Evolutionary conservation across 2,113 vertebrate species (phyloP).

Genomic region (Podarcis muralis): DNA sequence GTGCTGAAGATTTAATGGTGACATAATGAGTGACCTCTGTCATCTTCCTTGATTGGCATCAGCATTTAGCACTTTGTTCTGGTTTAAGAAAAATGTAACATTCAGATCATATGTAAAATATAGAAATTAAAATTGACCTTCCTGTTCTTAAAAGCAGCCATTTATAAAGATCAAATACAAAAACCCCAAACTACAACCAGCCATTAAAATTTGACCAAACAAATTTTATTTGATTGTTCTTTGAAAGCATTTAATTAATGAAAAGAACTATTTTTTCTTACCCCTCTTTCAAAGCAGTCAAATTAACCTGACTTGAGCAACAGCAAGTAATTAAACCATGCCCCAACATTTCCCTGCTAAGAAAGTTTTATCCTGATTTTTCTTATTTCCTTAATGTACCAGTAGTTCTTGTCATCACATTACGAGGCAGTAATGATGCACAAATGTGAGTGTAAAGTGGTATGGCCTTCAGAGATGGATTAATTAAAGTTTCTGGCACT

Average conservation of each 20-base stretch:
- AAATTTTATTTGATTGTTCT: neutral
- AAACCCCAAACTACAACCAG: neutral
- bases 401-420: neutral
- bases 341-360: neutral
- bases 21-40: neutral
- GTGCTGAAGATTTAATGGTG: neutral
- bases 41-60: neutral
- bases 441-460: constrained; percentile 4
- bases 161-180: no score
- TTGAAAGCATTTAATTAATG: neutral
- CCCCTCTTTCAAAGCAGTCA: neutral
- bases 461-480: neutral
- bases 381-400: neutral
- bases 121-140: neutral
- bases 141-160: neutral
- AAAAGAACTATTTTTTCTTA: neutral
- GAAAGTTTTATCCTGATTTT: neutral
- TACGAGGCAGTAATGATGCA: neutral
- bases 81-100: neutral
- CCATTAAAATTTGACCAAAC: neutral
- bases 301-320: neutral
- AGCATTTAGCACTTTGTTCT: no score
- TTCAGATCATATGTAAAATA: neutral
- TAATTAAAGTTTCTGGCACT: constrained; percentile 7
- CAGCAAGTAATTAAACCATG: neutral